Evolutionary conservation across 1,140 invertebrate genomes (phyloP).

Genomic region (Formica selysi): DNA sequence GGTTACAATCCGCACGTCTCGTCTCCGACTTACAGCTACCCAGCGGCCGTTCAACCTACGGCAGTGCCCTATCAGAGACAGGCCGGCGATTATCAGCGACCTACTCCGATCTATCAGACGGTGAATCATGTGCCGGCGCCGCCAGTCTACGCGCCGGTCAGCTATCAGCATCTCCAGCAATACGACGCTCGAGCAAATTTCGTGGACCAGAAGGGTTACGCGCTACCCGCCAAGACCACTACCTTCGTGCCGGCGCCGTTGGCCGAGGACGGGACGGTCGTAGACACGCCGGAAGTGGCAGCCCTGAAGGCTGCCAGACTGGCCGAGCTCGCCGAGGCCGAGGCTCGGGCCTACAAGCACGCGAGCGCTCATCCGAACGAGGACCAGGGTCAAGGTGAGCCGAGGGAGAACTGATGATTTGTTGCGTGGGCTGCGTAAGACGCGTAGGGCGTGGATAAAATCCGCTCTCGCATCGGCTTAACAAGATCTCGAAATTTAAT

Average conservation of each 20-base stretch:
- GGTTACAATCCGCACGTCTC: slow-evolving; percentile 34
- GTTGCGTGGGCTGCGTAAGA: slow-evolving; percentile 19
- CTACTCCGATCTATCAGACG: slow-evolving; percentile 52
- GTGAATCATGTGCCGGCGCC: slow-evolving; percentile 46
- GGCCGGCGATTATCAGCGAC: slow-evolving; percentile 40
- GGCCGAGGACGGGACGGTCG: slow-evolving; percentile 87
- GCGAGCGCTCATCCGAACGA: slow-evolving; percentile 82
- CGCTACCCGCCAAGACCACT: slow-evolving; percentile 64
- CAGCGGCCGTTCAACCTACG: slow-evolving; percentile 47
- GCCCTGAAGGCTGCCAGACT: slow-evolving; percentile 85
- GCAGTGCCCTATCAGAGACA: slow-evolving; percentile 49
- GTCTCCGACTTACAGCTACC: slow-evolving; percentile 36
- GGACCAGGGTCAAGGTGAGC: slow-evolving; percentile 79
- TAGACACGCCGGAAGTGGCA: slow-evolving; percentile 89
- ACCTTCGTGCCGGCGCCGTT: slow-evolving; percentile 87
- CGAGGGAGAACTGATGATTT: background rate
- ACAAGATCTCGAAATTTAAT: background rate
- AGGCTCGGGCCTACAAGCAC: slow-evolving; percentile 86
- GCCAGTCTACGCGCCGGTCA: slow-evolving; percentile 36
- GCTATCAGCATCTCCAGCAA: slow-evolving; percentile 70
- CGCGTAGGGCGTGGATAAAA: background rate
- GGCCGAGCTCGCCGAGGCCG: slow-evolving; percentile 83
- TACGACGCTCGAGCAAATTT: slow-evolving; percentile 74
- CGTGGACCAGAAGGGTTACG: slow-evolving; percentile 73
- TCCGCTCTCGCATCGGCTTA: background rate